phyloP scores from a whole-genome alignment of 2,113 vertebrate genomes.

The Atlantisia rogersi region DNA sequence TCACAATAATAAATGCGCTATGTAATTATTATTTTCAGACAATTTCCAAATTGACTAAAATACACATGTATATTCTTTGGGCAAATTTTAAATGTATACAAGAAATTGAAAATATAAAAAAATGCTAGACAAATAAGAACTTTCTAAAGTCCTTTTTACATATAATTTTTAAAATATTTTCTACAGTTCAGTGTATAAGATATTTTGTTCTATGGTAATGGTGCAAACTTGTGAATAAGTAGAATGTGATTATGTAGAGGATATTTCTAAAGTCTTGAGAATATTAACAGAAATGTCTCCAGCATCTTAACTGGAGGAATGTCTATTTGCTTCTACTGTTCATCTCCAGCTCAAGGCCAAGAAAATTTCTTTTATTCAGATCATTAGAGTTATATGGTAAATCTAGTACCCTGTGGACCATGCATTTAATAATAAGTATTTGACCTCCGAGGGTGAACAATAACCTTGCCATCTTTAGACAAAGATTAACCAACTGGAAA shows the following conservation, averaged over 20 bases:
- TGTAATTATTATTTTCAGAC: not conserved
- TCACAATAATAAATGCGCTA: not conserved
- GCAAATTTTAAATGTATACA: not conserved
- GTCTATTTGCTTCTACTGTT: not conserved
- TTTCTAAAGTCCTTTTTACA: not conserved
- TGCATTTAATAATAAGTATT: not conserved
- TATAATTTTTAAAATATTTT: not conserved
- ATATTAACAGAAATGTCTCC: not conserved
- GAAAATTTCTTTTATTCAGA: not conserved
- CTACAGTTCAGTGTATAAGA: not conserved
- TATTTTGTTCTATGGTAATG: not conserved
- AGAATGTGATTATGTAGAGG: not conserved
- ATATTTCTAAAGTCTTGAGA: not conserved
- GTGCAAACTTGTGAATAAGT: not conserved
- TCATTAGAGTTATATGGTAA: not conserved
- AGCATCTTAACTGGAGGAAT: not conserved
- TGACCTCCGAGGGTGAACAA: slow-evolving; percentile 19
- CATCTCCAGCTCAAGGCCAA: not conserved
- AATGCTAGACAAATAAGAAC: not conserved
- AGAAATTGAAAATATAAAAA: not conserved
- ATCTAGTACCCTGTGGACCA: not conserved
- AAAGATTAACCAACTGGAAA: not conserved
- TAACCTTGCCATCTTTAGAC: not conserved
- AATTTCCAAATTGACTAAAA: not conserved
- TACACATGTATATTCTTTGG: not conserved